Base-by-base conservation (phyloP, 2,888 invertebrate species). In the Oligia strigilis region DNA sequence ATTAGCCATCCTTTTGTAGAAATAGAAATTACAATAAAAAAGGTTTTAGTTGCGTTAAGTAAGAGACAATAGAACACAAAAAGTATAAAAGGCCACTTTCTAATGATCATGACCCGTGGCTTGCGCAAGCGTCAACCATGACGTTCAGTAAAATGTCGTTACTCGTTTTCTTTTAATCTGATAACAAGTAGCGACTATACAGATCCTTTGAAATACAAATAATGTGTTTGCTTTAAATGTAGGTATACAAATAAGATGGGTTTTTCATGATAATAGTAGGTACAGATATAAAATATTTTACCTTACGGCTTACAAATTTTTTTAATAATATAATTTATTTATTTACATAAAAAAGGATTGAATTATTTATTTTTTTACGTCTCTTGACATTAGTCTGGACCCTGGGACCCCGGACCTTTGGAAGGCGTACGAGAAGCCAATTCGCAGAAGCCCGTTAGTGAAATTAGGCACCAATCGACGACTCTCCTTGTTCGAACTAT, bases 21-120 rank as follows among this genome's bases (percentile, higher is more conserved):
- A 83, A 77, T 79, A 76, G 76, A 89, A 79, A 88, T 72, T 82
- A 46, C 52, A 64, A 40, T 70, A 76, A 84, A 88, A 64, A 82
- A 69, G 52, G 74, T 69, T 84, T 72, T 46, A 80, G 71, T 86
- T 83, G 78, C 82, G 79, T 82, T 85, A 85, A 83, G 81, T 80
- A 85, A 85, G 84, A 88, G 86, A 87, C 86, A 89, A 91, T 86
- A 87, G 77, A 82, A 66, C 77, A 88, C 89, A 89, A 90, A 88
- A 88, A 87, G 76, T 83, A 89, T 83, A 88, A 89, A 89, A 87
- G 85, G 82, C 81, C 82, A 91, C 94, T 94, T 94, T 93, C 94
- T 93, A 93, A 92, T 92, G 92, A 91, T 92, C 89, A 84, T 90
- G 90, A 92, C 90, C 91, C 87, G 91, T 83, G 82, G 72, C 81